Conservation (phyloP, 2,113 vertebrate species). For the Nycticebus coucang region DNA sequence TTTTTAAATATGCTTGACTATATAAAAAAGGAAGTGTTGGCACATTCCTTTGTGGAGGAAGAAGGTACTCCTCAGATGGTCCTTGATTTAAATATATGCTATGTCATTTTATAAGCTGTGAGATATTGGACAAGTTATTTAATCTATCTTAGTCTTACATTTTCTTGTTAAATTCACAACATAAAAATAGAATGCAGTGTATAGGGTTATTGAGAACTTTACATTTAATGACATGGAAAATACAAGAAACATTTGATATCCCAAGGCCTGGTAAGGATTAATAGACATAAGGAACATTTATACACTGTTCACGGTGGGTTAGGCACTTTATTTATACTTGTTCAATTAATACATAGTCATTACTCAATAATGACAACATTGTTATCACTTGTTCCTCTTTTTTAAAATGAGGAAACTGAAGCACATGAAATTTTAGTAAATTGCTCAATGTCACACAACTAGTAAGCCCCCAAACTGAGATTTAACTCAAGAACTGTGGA, state of each 20-base stretch:
- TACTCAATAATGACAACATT: not conserved
- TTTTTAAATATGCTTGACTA: constrained; percentile 20
- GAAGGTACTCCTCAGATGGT: not conserved
- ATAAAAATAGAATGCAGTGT: not conserved
- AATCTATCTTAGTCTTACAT: not conserved
- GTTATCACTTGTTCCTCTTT: not conserved
- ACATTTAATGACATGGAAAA: not conserved
- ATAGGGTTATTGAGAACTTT: not conserved
- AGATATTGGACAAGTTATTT: not conserved
- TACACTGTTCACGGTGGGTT: not conserved
- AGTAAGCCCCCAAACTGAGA: not conserved
- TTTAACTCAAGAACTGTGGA: not conserved
- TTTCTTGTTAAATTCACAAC: not conserved
- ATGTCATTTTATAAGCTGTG: not conserved
- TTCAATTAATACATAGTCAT: constrained; percentile 26
- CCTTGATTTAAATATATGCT: not conserved
- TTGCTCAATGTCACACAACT: not conserved
- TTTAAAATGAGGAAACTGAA: not conserved
- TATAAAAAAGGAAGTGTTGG: constrained; percentile 1
- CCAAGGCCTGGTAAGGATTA: not conserved
- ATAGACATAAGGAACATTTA: not conserved
- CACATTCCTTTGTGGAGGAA: not conserved
- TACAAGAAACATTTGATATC: not conserved
- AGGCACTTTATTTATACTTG: not conserved
- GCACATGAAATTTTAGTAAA: not conserved